Evolutionary conservation across 2,888 invertebrate genomes (phyloP).

Genomic region (Cryptocephalus moraei): DNA sequence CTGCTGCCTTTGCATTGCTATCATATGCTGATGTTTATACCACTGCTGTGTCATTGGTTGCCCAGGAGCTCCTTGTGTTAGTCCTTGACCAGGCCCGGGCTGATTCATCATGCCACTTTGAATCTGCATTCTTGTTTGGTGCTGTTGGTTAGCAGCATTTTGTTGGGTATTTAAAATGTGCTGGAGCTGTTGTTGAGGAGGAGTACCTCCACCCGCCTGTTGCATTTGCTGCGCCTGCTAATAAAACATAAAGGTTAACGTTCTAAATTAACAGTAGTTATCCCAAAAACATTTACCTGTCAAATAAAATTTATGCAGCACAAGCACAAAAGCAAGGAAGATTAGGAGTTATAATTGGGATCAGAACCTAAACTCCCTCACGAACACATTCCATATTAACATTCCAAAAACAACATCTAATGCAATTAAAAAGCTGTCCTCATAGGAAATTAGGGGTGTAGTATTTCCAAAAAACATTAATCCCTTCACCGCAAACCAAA

Average conservation of each 20-base stretch:
- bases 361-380: no score
- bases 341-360: no score
- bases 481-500: not conserved
- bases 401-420: no score
- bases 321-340: no score
- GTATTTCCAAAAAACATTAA: not conserved
- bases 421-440: not conserved
- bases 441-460: not conserved
- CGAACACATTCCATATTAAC: no score
- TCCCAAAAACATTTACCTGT: no score
- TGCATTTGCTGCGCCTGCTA: slow-evolving; percentile 29
- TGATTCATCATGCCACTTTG: slow-evolving; percentile 38
- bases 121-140: slow-evolving; percentile 41
- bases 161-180: slow-evolving; percentile 35
- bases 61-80: slow-evolving; percentile 21
- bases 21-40: slow-evolving; percentile 38
- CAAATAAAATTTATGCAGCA: no score
- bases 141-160: slow-evolving; percentile 41
- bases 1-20: slow-evolving; percentile 33
- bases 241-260: slow-evolving; percentile 4
- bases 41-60: slow-evolving; percentile 36
- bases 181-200: slow-evolving; percentile 47
- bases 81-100: slow-evolving; percentile 19
- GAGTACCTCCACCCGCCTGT: slow-evolving; percentile 27
- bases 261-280: no score